These are phyloP conservation scores for Platerodrilus igneus DNA, from an alignment of 2,888 invertebrate genomes.

Conservation along the genomic window DNA sequence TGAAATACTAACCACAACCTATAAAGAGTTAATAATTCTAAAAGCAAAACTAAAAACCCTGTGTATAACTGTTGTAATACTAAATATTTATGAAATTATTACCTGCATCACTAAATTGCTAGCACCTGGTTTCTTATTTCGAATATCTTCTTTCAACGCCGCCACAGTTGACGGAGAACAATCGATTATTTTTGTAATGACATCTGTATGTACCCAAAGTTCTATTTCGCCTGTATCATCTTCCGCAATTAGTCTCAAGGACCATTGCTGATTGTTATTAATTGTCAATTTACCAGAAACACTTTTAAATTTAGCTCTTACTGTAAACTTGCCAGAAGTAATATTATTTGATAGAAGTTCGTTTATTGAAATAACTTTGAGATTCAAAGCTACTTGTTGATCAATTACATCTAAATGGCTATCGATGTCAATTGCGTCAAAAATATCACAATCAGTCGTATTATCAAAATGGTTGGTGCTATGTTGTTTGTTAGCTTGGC, in stretches of 20 bases:
- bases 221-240: constrained; percentile 56
- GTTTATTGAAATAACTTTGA: constrained; percentile 22
- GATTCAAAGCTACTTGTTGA: constrained; percentile 25
- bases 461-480: too few species aligned
- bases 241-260: constrained; percentile 53
- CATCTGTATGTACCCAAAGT: constrained; percentile 55
- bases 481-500: too few species aligned
- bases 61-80: too few species aligned
- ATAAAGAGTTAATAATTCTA: too few species aligned
- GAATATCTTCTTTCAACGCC: constrained; percentile 22
- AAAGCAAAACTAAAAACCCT: too few species aligned
- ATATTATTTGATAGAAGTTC: constrained; percentile 37
- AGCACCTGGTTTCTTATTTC: constrained; percentile 28
- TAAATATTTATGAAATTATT: background rate
- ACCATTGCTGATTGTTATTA: constrained; percentile 53
- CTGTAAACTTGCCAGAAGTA: constrained; percentile 49
- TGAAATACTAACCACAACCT: too few species aligned
- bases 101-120: constrained; percentile 32
- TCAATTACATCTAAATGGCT: constrained; percentile 33
- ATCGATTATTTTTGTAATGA: constrained; percentile 52
- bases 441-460: constrained; percentile 38
- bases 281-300: constrained; percentile 55
- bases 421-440: constrained; percentile 39
- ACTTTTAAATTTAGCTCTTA: constrained; percentile 56
- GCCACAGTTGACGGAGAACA: constrained; percentile 44